A percentile compares a stretch with the other conserved stretches of the same genome.
Conservation (phyloP, 2,113 vertebrate genomes). For the Ascaphus truei region DNA sequence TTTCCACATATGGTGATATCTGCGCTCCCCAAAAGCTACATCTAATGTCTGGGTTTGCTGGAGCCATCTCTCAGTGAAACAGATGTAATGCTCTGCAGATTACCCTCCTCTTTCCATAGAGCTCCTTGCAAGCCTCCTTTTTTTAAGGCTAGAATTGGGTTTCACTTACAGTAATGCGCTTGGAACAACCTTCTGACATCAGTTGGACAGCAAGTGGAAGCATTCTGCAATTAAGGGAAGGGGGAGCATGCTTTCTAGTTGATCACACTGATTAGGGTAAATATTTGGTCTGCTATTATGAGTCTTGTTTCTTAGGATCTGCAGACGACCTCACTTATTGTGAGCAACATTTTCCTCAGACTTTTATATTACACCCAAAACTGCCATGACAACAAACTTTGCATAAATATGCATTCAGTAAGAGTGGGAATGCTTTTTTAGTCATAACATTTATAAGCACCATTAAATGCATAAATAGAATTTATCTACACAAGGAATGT, state of each 20-base stretch:
- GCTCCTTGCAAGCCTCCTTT: background rate
- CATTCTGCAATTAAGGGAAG: background rate
- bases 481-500: too few species aligned
- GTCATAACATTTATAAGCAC: background rate
- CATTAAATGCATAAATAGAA: too few species aligned
- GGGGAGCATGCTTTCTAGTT: background rate
- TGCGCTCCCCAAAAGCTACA: too few species aligned
- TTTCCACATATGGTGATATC: too few species aligned
- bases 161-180: background rate
- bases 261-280: conserved; percentile 4
- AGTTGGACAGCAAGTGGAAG: background rate
- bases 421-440: background rate
- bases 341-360: background rate
- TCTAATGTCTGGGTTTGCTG: too few species aligned
- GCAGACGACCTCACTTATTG: background rate
- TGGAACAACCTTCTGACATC: background rate
- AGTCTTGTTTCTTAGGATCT: background rate
- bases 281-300: background rate
- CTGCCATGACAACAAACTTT: background rate
- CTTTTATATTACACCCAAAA: background rate
- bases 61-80: background rate
- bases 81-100: background rate
- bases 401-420: background rate
- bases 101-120: background rate
- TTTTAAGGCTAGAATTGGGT: background rate